A percentile compares a stretch with the other conserved stretches of the same genome.
These are phyloP conservation scores for Cranoglanis bouderius DNA, from an alignment of 2,113 vertebrate genomes.

Conservation along the genomic window DNA sequence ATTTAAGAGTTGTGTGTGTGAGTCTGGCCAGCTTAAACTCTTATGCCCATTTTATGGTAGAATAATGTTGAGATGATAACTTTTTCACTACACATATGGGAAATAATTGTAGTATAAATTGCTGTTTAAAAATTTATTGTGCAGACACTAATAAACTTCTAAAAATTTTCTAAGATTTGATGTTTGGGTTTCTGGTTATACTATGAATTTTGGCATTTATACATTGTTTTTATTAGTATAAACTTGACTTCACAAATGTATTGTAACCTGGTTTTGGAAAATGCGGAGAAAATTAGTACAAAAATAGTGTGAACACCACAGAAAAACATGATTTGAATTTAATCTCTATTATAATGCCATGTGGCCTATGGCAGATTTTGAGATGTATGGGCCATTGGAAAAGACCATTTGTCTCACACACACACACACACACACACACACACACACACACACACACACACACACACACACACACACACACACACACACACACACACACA, in stretches of 20 bases:
- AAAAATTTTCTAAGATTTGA: conserved; percentile 30
- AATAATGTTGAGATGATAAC: conserved; percentile 27
- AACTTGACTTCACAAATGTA: neutral
- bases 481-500: no score
- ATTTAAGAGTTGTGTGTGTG: conserved; percentile 38
- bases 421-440: no score
- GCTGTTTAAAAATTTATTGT: conserved; percentile 39
- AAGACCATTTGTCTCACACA: neutral
- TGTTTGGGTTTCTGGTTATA: neutral
- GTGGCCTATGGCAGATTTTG: neutral
- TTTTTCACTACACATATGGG: conserved; percentile 20
- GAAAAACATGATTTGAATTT: neutral
- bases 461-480: no score
- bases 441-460: no score
- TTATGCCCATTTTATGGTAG: neutral
- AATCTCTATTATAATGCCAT: neutral
- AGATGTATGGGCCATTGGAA: neutral
- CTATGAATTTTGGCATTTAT: neutral
- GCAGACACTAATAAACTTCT: conserved; percentile 49
- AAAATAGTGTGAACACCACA: neutral
- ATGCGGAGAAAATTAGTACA: neutral
- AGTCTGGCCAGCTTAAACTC: neutral
- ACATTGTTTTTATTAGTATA: neutral
- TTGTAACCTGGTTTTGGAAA: neutral
- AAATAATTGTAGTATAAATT: conserved; percentile 27